Base-by-base conservation (phyloP, 2,797 vertebrate genomes). In the Monodelphis domestica region DNA sequence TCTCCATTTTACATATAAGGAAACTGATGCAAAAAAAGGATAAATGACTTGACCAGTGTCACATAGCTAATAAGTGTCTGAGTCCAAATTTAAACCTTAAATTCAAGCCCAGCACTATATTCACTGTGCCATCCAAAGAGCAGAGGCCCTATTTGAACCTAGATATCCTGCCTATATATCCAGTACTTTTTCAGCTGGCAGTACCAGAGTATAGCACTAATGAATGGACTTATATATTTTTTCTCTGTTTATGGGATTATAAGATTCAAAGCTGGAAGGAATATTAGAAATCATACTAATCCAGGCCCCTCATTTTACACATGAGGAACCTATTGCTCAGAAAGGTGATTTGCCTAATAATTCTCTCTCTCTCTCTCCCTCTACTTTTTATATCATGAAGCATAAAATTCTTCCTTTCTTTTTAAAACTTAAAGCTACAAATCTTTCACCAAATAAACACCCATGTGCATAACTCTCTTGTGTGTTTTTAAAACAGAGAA, bases 371-470 rank as follows among this genome's bases (percentile, higher is more conserved):
- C 6, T 57, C 57, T 59, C 54, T 55, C 6, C 70, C 59, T 38
- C n/a, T 38, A 38, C 38, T 24, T 45, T 24, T 78, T 45, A 78
- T 78, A 70, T 38, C 70, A 78, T 11, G 38, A 45, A 12, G 21
- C 38, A 78, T 78, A 78, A 21, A 21, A 38, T 4, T 91, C 55
- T n/a, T 87, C 38, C 91, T 63, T 50, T 30, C 29, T 89, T 93
- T n/a, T 84, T 53, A 91, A 93, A 94, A n/a, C 9, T 91, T 95
- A 94, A 94, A 93, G 53, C n/a, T 50, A 93, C 88, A 87, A 94
- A 38, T 4, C 38, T 84, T 84, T 84, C 70, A 38, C 87, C 29
- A 93, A 92, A 87, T 56, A 78, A 45, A 84, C 21, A 84, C 38
- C n/a, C 78, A 45, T 78, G 63, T 78, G n/a, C 10, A 11, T n/a